Conservation (phyloP, 53 echinoderm and acorn worm species). For the Echinarachnius parma region DNA sequence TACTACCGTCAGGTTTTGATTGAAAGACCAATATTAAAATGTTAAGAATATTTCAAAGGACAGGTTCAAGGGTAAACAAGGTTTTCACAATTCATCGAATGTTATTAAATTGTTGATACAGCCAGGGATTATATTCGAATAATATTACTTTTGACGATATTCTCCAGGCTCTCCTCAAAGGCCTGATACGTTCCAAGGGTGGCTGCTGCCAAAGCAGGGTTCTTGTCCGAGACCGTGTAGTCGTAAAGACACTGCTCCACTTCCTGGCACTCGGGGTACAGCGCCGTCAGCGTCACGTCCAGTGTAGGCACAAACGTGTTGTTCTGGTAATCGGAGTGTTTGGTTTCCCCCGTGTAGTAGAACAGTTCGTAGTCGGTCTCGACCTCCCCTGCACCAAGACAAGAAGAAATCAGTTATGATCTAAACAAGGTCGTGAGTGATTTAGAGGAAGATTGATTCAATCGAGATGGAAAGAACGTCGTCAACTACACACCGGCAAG, state of each 20-base stretch:
- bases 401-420: too few species aligned
- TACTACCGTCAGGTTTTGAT: too few species aligned
- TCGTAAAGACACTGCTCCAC: slow-evolving; percentile 47
- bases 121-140: neutral
- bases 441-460: too few species aligned
- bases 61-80: too few species aligned
- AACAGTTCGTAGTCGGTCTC: slow-evolving; percentile 35
- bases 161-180: slow-evolving; percentile 19
- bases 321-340: slow-evolving; percentile 52
- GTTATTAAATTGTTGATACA: too few species aligned
- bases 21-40: too few species aligned
- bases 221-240: slow-evolving; percentile 41
- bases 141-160: slow-evolving; percentile 22
- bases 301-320: slow-evolving; percentile 48
- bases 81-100: too few species aligned
- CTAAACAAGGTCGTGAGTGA: too few species aligned
- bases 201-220: slow-evolving; percentile 14
- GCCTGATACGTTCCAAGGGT: slow-evolving; percentile 19
- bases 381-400: slow-evolving; percentile 30
- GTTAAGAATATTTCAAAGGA: too few species aligned
- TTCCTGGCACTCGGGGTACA: slow-evolving; percentile 24
- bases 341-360: slow-evolving; percentile 9
- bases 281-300: neutral
- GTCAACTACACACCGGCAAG: too few species aligned
- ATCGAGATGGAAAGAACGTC: too few species aligned